Percentiles rank a stretch among this genome's conserved stretches.
Evolutionary conservation across 2,113 vertebrate genomes (phyloP).

Genomic region (Takifugu bimaculatus): DNA sequence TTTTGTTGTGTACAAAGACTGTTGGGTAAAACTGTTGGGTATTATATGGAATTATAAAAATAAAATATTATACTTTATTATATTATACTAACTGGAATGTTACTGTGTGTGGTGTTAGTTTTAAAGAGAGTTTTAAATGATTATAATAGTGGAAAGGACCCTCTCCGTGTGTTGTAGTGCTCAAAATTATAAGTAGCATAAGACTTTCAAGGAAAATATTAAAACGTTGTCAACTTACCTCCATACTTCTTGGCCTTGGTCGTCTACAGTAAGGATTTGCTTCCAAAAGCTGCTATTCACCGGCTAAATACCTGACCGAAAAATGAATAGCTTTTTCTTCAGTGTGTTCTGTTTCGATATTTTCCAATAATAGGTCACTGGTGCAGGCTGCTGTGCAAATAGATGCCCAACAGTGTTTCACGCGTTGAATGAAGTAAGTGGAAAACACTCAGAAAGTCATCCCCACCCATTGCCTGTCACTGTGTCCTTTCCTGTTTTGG

Average conservation of each 20-base stretch:
- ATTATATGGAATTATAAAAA: slow-evolving; percentile 4
- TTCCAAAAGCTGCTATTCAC: slow-evolving; percentile 5
- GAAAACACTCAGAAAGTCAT: slow-evolving; percentile 53
- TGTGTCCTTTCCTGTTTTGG: slow-evolving; percentile 70
- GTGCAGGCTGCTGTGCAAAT: slow-evolving; percentile 16
- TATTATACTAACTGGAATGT: no score
- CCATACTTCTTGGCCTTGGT: slow-evolving; percentile 40
- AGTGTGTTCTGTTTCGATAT: slow-evolving; percentile 36
- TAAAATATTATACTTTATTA: not conserved
- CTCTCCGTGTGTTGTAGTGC: not conserved
- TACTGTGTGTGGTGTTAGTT: no score
- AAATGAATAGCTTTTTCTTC: slow-evolving; percentile 7
- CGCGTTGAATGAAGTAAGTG: slow-evolving; percentile 63
- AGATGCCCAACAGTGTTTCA: slow-evolving; percentile 32
- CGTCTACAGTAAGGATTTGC: slow-evolving; percentile 17
- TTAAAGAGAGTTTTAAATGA: no score
- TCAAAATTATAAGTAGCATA: not conserved
- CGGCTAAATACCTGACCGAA: not conserved
- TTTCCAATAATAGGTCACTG: slow-evolving; percentile 30
- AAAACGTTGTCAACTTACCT: slow-evolving; percentile 55
- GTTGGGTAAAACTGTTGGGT: slow-evolving; percentile 8
- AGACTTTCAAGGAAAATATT: slow-evolving; percentile 1
- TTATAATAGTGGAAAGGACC: no score
- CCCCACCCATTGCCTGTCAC: slow-evolving; percentile 67
- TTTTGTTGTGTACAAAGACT: slow-evolving; percentile 32